Base-by-base conservation (phyloP, 2,888 invertebrate species). In the Hofmannophila pseudospretella region DNA sequence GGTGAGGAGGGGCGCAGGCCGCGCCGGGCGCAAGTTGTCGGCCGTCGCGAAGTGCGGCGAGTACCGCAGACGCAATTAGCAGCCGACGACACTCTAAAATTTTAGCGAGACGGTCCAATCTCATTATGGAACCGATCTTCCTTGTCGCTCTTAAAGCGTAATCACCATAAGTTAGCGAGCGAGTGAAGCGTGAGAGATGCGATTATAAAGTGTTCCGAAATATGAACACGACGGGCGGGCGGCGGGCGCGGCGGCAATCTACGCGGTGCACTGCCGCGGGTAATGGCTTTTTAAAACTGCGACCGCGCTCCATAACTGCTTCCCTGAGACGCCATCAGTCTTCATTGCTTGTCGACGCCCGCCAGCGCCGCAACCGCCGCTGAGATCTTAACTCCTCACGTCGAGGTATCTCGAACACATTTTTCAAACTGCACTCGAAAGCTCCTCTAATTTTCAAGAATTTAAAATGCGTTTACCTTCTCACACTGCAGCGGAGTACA, bases 261-360 rank as follows among this genome's bases (percentile, higher is more conserved):
- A 72, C 72, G 78, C 71, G 78, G 72, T 81, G 81, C 84, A 82
- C 61, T 71, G 79, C 80, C 71, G 66, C 76, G 72, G 71, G 80
- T 86, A 86, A 86, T 85, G 81, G 85, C 81, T 82, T 86, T 86
- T 86, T 86, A 84, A 86, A 85, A 82, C 84, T 85, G 79, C 88
- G 87, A 86, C 84, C 82, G 79, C 79, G 88, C 82, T 86, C 86
- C 84, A 78, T 82, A 81, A 80, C 81, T 75, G 79, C 82, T 85
- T 80, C 67, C 67, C 74, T 76, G 78, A 80, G 79, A 82, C 77
- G 82, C 80, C 82, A 84, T 86, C 84, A 84, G 77, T 85, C 85
- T 84, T 82, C 86, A 87, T 88, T 88, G 88, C 81, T 82, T 88
- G 87, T 88, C 87, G 81, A 71, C 87, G 73, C 80, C 72, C 71